Base-by-base conservation (phyloP, 1,140 invertebrate genomes). In the Euglossa dilemma region DNA sequence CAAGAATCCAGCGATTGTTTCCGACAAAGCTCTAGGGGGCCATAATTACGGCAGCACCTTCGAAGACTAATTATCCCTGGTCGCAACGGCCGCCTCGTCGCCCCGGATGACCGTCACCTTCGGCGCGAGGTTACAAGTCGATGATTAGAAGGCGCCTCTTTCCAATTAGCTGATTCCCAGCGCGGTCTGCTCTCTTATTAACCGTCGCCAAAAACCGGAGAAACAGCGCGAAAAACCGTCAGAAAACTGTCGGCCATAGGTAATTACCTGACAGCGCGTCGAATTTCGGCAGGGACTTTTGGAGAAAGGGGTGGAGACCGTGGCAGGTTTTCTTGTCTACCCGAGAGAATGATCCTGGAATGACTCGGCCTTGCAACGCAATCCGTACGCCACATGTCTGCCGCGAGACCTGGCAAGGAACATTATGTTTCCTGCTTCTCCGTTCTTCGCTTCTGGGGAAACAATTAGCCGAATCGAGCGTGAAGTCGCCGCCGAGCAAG, bases 381-480 rank as follows among this genome's bases (percentile, higher is more conserved):
- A 88, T 66, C 72, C 63, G 43, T 56, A 52, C 74, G 75, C 86
- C 83, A 88, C 81, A 87, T 88, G 87, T 80, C 87, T 61, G 47
- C 20, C 70, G 69, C 77, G 67, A 80, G 82, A 85, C 74, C 56
- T 71, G 11, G 5, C n/a, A 70, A 69, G 52, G 43, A 64, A n/a
- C 66, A 36, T 36, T 72, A 43, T 16, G 56, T 20, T n/a, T 18
- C 8, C 25, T 67, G 67, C 57, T 59, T 57, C 23, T 1, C 8
- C 36, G n/a, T 56, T 59, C 80, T 63, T 25, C 56, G 20, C 18
- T 79, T 85, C 52, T 28, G 57, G 16, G 18, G 71, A 69, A 72
- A 88, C 89, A 91, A 92, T 92, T 92, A 93, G 89, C 61, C 23
- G 73, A 79, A 87, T 87, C 84, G 72, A 88, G 90, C 89, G 90